Evolutionary conservation across 2,888 invertebrate genomes (phyloP), one percentile per base, ranked within the genome.

Genomic region (Metopia argyrocephala): DNA sequence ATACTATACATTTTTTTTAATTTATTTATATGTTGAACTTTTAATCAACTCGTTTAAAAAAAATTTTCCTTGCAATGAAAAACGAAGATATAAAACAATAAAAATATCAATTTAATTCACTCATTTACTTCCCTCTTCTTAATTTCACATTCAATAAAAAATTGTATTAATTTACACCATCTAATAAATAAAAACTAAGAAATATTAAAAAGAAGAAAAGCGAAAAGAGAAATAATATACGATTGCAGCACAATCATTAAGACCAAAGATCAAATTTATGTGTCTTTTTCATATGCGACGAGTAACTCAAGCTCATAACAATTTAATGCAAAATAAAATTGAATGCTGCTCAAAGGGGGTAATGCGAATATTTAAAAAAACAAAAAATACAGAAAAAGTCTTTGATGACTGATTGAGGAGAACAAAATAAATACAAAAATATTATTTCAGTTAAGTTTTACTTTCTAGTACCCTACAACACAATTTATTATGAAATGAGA

Each of bases 111-210:
- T 38, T 38, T 4, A 38, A 9, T 15, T 38, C 38, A 9, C 38
- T 38, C 15, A 15, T 1, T 38, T 0, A 4, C 12, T 20, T 65
- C 31, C 18, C 46, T 64, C 56, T 52, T 68, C 25, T 31, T 48
- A 25, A 62, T 54, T 76, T 46, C 61, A 46, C 50, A 28, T n/a
- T 20, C 68, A 76, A 62, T 64, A 46, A 75, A 21, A 80, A 71
- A 64, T 62, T 62, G 71, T 80, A 56, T 76, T 76, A 80, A 80
- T 73, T 80, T 76, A 59, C 76, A 76, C 79, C 71, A 76, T 62
- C 79, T 76, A 76, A 80, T 64, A 61, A 59, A 38, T 12, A 12
- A 52, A 71, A 52, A 54, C 59, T 69, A 69, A n/a, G n/a, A 12
- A 38, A 38, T 6, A 12, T 12, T 18, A 45, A 3, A 9, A 9